Evolutionary conservation across 2,888 invertebrate genomes (phyloP).

Genomic region (Silvanus unidentatus): DNA sequence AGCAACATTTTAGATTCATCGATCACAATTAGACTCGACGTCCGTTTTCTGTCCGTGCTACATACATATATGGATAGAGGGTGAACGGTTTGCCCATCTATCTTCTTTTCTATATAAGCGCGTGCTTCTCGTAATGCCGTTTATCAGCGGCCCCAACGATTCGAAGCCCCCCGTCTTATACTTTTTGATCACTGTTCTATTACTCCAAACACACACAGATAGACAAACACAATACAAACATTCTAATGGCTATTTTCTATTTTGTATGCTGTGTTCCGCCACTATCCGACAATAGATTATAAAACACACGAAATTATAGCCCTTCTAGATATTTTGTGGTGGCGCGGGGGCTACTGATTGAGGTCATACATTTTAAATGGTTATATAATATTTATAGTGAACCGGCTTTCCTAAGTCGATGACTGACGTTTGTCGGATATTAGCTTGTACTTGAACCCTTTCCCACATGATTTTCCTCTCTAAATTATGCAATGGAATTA

Average conservation of each 20-base stretch:
- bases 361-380: constrained; percentile 11
- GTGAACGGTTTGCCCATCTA: constrained; percentile 25
- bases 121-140: constrained; percentile 20
- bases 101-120: constrained; percentile 23
- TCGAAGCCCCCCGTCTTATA: constrained; percentile 17
- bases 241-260: not conserved
- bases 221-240: not conserved
- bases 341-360: constrained; percentile 4
- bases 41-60: constrained; percentile 24
- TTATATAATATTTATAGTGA: constrained; percentile 9
- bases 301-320: no score
- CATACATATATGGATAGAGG: constrained; percentile 1
- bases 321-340: no score
- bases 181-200: constrained; percentile 5
- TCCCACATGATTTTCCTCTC: constrained; percentile 11
- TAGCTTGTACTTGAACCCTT: constrained; percentile 6
- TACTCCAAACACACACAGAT: not conserved
- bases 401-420: constrained; percentile 10
- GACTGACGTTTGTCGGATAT: constrained; percentile 9
- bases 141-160: constrained; percentile 18
- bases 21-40: constrained; percentile 29
- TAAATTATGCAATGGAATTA: constrained; percentile 14
- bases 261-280: no score
- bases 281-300: no score
- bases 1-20: constrained; percentile 21